Percentiles rank a stretch among this genome's conserved stretches.
phyloP scores from a whole-genome alignment of 2,888 invertebrate genomes.

The Mythimna lalbum region DNA sequence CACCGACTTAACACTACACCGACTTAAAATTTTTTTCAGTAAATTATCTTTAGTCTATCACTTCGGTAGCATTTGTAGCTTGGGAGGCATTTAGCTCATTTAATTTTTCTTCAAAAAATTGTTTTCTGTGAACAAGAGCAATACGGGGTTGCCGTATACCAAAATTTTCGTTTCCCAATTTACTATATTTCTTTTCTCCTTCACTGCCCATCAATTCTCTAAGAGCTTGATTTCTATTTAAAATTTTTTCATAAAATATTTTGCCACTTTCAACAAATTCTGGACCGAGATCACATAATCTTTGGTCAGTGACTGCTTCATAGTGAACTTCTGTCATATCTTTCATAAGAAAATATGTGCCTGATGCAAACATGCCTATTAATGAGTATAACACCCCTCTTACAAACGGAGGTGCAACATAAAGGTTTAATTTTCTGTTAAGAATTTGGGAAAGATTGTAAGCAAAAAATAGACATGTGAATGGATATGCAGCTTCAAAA shows the following conservation, averaged over 20 bases:
- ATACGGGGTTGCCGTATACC: conserved; percentile 92
- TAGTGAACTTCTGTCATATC: conserved; percentile 92
- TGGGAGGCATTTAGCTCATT: conserved; percentile 72
- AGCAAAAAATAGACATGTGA: conserved; percentile 83
- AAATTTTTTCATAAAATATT: conserved; percentile 94
- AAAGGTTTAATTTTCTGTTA: conserved; percentile 90
- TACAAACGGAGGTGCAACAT: conserved; percentile 86
- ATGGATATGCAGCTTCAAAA: conserved; percentile 89
- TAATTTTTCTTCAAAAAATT: conserved; percentile 91
- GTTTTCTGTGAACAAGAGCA: conserved; percentile 92
- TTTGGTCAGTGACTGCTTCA: conserved; percentile 92
- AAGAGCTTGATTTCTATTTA: conserved; percentile 94
- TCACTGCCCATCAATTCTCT: conserved; percentile 92
- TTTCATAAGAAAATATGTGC: conserved; percentile 92
- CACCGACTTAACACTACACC: not conserved
- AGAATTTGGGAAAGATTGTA: conserved; percentile 89
- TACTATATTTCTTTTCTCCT: conserved; percentile 92
- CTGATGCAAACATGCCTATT: conserved; percentile 89
- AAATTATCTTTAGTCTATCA: conserved; percentile 15
- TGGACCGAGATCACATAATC: conserved; percentile 90
- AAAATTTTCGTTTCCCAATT: conserved; percentile 93
- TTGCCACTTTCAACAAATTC: conserved; percentile 93
- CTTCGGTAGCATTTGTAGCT: conserved; percentile 23
- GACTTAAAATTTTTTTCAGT: not conserved
- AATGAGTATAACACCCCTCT: conserved; percentile 89